phyloP scores from a whole-genome alignment of 2,888 invertebrate genomes.

The Electrophaes corylata region DNA sequence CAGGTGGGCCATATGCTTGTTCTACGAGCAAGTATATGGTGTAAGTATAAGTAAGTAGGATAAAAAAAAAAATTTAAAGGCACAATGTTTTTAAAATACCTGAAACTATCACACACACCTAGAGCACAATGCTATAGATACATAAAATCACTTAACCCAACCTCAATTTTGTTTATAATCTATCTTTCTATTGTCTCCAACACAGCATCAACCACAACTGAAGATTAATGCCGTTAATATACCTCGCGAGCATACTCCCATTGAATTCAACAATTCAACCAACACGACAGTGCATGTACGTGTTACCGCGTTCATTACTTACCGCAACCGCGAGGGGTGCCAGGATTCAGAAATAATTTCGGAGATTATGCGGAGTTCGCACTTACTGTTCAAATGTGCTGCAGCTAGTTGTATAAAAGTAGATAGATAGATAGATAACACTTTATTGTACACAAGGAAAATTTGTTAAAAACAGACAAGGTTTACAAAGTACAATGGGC shows the following conservation, averaged over 20 bases:
- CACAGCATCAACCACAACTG: not conserved
- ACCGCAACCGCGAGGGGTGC: slow-evolving; percentile 43
- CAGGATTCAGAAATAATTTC: slow-evolving; percentile 58
- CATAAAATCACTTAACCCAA: too few species aligned
- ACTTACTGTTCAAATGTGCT: slow-evolving; percentile 54
- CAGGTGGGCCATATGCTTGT: too few species aligned
- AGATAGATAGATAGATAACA: too few species aligned
- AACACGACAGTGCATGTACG: slow-evolving; percentile 36
- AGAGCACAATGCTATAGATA: too few species aligned
- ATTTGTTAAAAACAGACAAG: too few species aligned
- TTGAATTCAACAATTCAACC: slow-evolving; percentile 14
- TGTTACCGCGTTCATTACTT: slow-evolving; percentile 38
- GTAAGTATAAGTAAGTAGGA: too few species aligned
- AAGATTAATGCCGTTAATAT: not conserved
- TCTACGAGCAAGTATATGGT: too few species aligned
- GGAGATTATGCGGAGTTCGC: slow-evolving; percentile 55
- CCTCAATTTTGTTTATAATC: not conserved
- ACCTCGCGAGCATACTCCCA: slow-evolving; percentile 20
- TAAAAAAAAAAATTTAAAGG: too few species aligned
- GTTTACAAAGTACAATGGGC: too few species aligned
- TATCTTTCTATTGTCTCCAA: not conserved
- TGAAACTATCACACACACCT: not conserved
- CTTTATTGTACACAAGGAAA: too few species aligned
- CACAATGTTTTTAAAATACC: too few species aligned
- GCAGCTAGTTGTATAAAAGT: not conserved